Evolutionary conservation across 2,113 vertebrate species (phyloP), one percentile per base, ranked within the genome.

Genomic region (Tragelaphus scriptus): DNA sequence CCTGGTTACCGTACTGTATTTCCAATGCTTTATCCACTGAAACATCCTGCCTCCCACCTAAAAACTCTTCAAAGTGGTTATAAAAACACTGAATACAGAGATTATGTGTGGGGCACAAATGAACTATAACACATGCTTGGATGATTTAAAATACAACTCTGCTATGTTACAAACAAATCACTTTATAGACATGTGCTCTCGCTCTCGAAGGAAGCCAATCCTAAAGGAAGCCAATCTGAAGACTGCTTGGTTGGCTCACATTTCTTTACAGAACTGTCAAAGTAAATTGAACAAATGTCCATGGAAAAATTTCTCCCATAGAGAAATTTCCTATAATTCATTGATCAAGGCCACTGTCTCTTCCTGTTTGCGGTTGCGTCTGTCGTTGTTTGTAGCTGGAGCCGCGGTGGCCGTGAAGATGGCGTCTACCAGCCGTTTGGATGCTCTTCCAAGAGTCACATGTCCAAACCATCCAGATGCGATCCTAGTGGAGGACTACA

Each of bases 241-340:
- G 85, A 85, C 15, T 49, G 58, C 10, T 75, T 63, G 51, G 36
- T 71, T 68, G 17, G 25, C 14, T 85, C 63, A 30, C 14, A 65
- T 91, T 91, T 95, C 80, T 97, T 56, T 81, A 91, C 40, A 94
- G 25, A 91, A 61, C 55, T 47, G 25, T 86, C 87, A 87, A 86
- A 96, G 17, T 36, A 85, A 58, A 88, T 28, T 26, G 80, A 86
- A 87, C 55, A 94, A 92, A 77, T 36, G 80, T 13, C 44, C 77
- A 30, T 30, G 44, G 77, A 49, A 80, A 75, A 44, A 15, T 77
- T 77, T 77, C 40, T 44, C 71, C 40, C 40, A 26, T 44, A 44
- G 71, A 77, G 12, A 88, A 84, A 16, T n/a, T 75, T 63, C 17
- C 49, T 30, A 32, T 86, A 44, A 44, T 44, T 44, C 44, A 44